Evolutionary conservation across 1,140 invertebrate species (phyloP), one percentile per base, ranked within the genome.

Genomic region (Nixonia krombeini): DNA sequence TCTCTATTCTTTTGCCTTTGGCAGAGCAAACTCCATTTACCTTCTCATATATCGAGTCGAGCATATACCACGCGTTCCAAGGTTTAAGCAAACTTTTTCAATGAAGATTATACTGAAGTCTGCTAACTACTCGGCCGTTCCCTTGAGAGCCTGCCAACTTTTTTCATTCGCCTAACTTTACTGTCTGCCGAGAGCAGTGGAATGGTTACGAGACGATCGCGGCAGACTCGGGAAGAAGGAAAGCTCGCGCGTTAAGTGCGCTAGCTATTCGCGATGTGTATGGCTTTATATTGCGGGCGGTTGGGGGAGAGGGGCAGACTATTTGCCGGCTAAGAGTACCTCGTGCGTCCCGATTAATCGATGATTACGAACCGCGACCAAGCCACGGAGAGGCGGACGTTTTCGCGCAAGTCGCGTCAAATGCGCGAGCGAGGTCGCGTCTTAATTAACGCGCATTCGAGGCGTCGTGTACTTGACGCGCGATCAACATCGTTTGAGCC

Each of bases 51-150:
- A 78, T 80, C 74, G 66, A 72, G 71, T 66, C 42, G 37, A 53
- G 67, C 70, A 70, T 72, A 72, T 75, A 75, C 62, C 52, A 66
- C 55, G 67, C 71, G 71, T 76, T 77, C 70, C 71, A 77, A 82
- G 78, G 75, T 78, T 81, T 81, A 74, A 73, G 73, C 70, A 70
- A 82, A 83, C 80, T 83, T 83, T 83, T 83, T 81, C 78, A 82
- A 82, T 83, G 79, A 83, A 82, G 80, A 81, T 82, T 81, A 83
- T 83, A 76, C 76, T 67, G 62, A 78, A 81, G 78, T 80, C 73
- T 67, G 73, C 76, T 81, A 80, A 80, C 81, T 81, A 76, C 77
- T 75, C 73, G 68, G 63, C 50, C 63, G 69, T 70, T 81, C 78
- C 70, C 77, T 80, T 70, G 77, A 81, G 80, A 76, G 76, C 59